Evolutionary conservation across 2,888 invertebrate genomes (phyloP), one percentile per base, ranked within the genome.

Genomic region (Philereme vetulata): DNA sequence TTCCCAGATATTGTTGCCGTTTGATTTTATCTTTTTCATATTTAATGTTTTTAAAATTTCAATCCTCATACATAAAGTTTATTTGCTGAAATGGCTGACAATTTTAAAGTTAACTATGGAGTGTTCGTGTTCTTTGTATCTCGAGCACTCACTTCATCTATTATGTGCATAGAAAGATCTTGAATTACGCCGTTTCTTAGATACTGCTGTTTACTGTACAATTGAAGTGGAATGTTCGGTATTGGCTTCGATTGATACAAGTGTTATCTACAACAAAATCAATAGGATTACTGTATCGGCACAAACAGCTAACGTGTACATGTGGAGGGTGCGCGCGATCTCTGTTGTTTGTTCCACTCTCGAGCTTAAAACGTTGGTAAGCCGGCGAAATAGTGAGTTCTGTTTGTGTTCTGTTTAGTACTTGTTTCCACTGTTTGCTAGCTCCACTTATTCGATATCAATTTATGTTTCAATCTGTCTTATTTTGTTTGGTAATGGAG

Each of bases 11-110:
- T 65, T 60, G 67, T 63, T 66, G 53, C 61, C 69, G 66, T 72
- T 65, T 70, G 66, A 71, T 72, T 75, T 67, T 73, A 73, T 72
- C 70, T 72, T 68, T 70, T 66, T 54, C 59, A 68, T 74, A 66
- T 73, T 68, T 71, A 66, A 68, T n/a, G 43, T 48, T 51, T 60
- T 51, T 62, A 46, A 55, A 48, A 56, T 53, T 72, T 64, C 64
- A 72, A 72, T 58, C 49, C 52, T 44, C 21, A 21, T 1, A 21
- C 21, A 21, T 21, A 21, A 32, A 57, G 46, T 57, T 47, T 34
- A 36, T 49, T 56, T 47, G 56, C 10, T 8, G 34, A 42, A 21
- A 32, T 49, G 21, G 21, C 21, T 21, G 21, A 21, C 21, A 21
- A 21, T n/a, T 44, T 44, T 44, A n/a, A 11, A 3, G 21, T 44